Conservation (phyloP, 2,113 vertebrate species). For the Mormyrus iriodes region DNA sequence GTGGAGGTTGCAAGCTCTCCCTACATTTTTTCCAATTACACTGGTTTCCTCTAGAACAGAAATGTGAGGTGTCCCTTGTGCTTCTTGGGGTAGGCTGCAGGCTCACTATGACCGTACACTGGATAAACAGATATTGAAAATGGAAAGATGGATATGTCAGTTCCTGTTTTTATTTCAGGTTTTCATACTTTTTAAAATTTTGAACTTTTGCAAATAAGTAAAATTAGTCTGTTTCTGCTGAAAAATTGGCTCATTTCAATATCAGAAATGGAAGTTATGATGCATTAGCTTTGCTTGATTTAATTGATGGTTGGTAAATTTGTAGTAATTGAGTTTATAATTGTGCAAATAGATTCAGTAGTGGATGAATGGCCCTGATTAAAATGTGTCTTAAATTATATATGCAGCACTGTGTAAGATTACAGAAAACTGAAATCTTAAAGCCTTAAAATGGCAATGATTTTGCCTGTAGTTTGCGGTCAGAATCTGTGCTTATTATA, state of each 20-base stretch:
- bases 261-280: background rate
- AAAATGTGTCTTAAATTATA: background rate
- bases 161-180: background rate
- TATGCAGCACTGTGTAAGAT: background rate
- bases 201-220: background rate
- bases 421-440: background rate
- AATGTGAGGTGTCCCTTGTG: background rate
- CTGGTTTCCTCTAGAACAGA: background rate
- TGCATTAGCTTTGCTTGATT: background rate
- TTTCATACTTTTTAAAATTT: background rate
- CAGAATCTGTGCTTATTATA: background rate
- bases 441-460: background rate
- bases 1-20: background rate
- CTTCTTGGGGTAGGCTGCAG: background rate
- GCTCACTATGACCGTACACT: background rate
- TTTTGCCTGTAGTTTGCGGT: background rate
- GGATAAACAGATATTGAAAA: background rate
- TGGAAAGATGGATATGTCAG: background rate
- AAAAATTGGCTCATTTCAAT: background rate
- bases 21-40: background rate
- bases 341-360: background rate
- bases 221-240: background rate
- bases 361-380: background rate
- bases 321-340: background rate
- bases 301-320: background rate